A percentile compares a stretch with the other conserved stretches of the same genome.
These are phyloP conservation scores for Halesus radiatus DNA, from an alignment of 1,140 invertebrate species.

Conservation along the genomic window DNA sequence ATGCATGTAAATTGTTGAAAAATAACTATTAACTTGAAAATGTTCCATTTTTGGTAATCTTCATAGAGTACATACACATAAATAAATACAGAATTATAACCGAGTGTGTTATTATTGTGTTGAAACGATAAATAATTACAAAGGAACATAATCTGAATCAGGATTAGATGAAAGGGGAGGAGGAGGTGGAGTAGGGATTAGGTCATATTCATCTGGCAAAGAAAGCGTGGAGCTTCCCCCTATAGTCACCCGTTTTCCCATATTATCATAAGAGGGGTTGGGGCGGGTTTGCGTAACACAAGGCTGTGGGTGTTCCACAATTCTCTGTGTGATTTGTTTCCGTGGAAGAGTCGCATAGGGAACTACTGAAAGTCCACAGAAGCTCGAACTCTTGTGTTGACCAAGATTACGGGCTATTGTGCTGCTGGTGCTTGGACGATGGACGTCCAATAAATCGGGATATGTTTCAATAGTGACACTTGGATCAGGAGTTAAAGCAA, in stretches of 20 bases:
- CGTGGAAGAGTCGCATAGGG: constrained; percentile 53
- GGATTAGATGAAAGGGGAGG: constrained; percentile 47
- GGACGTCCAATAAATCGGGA: constrained; percentile 63
- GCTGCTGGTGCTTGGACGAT: constrained; percentile 22
- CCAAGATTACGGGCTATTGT: constrained; percentile 28
- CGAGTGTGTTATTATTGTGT: too few species aligned
- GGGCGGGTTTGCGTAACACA: not conserved
- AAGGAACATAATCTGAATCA: constrained; percentile 49
- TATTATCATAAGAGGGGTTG: constrained; percentile 53
- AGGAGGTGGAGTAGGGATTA: constrained; percentile 50
- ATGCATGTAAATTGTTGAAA: too few species aligned
- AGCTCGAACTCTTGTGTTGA: constrained; percentile 56
- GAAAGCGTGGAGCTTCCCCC: constrained; percentile 64
- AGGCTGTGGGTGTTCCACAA: not conserved
- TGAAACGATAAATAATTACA: constrained; percentile 31
- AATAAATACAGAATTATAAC: too few species aligned
- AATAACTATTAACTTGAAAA: too few species aligned
- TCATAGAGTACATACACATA: too few species aligned
- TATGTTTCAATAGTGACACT: constrained; percentile 63
- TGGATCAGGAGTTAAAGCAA: constrained; percentile 59
- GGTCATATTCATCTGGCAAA: constrained; percentile 45
- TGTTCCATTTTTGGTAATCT: too few species aligned
- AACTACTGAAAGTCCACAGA: constrained; percentile 39
- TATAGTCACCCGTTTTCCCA: constrained; percentile 61
- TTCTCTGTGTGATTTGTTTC: constrained; percentile 34